phyloP scores from a whole-genome alignment of 2,113 vertebrate species.

The Mystacornis crossleyi region DNA sequence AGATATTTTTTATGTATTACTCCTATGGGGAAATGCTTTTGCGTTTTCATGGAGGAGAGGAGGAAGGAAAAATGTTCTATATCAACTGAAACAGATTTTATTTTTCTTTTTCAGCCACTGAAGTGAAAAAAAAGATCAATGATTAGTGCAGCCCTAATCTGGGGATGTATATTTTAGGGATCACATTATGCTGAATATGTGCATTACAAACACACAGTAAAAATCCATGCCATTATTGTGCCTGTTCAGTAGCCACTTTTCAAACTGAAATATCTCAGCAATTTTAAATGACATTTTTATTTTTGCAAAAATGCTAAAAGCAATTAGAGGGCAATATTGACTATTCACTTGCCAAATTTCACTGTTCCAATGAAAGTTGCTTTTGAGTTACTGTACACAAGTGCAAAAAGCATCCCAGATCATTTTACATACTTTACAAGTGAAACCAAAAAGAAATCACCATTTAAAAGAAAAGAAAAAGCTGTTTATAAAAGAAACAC shows the following conservation, averaged over 20 bases:
- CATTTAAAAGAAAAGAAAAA: constrained; percentile 42
- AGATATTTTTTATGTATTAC: neutral
- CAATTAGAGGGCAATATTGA: constrained; percentile 68
- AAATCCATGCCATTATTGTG: constrained; percentile 36
- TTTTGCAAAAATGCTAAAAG: constrained; percentile 67
- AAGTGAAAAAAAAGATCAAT: neutral
- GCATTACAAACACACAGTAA: neutral
- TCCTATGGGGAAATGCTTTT: neutral
- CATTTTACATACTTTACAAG: constrained; percentile 53
- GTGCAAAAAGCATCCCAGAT: constrained; percentile 49
- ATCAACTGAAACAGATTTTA: neutral
- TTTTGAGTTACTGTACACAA: constrained; percentile 55
- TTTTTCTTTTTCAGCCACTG: neutral
- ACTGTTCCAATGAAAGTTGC: constrained; percentile 63
- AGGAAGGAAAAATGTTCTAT: neutral
- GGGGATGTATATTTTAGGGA: constrained; percentile 20
- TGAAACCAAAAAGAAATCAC: constrained; percentile 39
- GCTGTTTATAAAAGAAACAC: constrained; percentile 31
- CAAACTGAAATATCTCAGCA: constrained; percentile 62
- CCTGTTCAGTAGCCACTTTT: constrained; percentile 45
- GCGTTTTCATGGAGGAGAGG: neutral
- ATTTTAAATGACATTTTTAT: constrained; percentile 71
- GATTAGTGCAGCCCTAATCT: constrained; percentile 8
- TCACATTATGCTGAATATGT: constrained; percentile 13
- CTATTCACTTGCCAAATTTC: constrained; percentile 65